phyloP scores from a whole-genome alignment of 2,113 vertebrate species.

The Callithrix jacchus region DNA sequence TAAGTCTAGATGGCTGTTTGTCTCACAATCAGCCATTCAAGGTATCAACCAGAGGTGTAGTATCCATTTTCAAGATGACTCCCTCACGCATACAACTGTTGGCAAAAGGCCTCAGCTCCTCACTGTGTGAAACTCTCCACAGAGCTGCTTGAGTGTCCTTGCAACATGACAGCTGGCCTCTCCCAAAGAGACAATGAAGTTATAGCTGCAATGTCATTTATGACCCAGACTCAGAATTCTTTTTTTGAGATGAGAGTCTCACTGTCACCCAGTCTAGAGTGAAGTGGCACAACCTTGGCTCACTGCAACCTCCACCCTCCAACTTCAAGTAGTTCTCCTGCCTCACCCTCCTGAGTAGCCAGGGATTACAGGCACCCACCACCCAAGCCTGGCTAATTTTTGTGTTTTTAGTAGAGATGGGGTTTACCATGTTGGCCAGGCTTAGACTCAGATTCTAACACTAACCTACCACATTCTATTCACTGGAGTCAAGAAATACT shows the following conservation, averaged over 20 bases:
- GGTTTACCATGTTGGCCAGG: too few species aligned
- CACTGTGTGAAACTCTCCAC: not conserved
- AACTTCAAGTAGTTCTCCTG: too few species aligned
- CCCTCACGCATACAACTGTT: not conserved
- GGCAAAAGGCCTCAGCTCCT: not conserved
- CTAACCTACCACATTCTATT: not conserved
- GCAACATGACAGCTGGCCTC: not conserved
- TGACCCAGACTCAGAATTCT: not conserved
- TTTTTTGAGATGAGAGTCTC: too few species aligned
- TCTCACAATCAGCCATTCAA: not conserved
- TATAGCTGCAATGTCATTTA: not conserved
- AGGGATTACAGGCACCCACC: too few species aligned
- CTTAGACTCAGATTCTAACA: not conserved
- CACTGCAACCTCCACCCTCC: too few species aligned
- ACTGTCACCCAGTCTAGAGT: too few species aligned
- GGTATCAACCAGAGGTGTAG: not conserved
- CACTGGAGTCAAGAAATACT: not conserved
- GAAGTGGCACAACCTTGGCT: too few species aligned
- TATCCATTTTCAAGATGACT: not conserved
- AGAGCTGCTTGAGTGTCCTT: not conserved
- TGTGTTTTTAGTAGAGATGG: too few species aligned
- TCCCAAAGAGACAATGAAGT: not conserved
- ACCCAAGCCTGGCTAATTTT: too few species aligned
- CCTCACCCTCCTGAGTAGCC: too few species aligned
- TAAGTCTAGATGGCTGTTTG: not conserved